Base-by-base conservation (phyloP, 2,888 invertebrate species). In the Ichneumon xanthorius region DNA sequence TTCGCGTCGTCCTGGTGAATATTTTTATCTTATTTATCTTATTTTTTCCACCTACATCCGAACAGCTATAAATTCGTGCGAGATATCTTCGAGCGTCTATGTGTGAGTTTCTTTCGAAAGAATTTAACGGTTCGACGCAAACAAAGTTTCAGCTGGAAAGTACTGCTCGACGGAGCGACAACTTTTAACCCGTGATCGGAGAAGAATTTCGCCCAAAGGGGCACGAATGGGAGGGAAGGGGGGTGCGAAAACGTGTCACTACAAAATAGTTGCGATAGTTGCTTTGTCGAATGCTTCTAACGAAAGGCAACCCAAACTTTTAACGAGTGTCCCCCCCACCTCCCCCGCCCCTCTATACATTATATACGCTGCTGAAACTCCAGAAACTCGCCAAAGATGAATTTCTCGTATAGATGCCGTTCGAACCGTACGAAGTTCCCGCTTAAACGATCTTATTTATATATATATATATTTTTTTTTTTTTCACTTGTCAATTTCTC, bases 211-310 rank as follows among this genome's bases (percentile, higher is more conserved):
- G 19, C n/a, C 14, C 1, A 65, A 82, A 80, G 77, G 75, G 70
- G 1, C 40, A 40, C 40, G 40, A 40, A 0, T 40, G 40, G 37
- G 11, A 40, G 40, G 71, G 65, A 14, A 4, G 37, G 37, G 67
- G 9, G 53, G 45, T 26, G 11, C 53, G 37, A 19, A 50, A 78
- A 37, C 50, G 48, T 79, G 65, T 82, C 76, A 68, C 72, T 72
- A 58, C 65, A 53, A 76, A 82, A 80, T 76, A 80, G 76, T 82
- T 68, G 63, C 84, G 26, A 85, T 65, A 76, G 82, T 85, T 71
- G 82, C 72, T 85, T 67, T 77, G 53, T 85, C 61, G 72, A 82
- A 67, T 30, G 45, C 40, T 70, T 80, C 55, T 77, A 19, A 76
- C 70, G 63, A 80, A 63, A 33, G 26, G 11, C 61, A 82, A 70